Evolutionary conservation across 2,797 vertebrate species (phyloP).

Genomic region (Diceros bicornis): DNA sequence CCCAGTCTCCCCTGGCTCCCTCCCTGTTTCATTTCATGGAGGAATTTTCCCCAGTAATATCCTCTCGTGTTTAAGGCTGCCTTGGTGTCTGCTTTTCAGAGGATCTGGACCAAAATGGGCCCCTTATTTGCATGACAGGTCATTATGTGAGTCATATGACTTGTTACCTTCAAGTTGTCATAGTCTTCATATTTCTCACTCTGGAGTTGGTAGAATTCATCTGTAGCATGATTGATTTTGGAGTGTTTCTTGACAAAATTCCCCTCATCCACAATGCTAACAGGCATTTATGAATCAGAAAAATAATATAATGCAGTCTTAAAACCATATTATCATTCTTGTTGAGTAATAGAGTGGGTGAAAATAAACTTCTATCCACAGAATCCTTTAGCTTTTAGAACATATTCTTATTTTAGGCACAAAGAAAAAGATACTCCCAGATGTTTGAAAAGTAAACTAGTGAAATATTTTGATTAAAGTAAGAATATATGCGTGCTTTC

Average conservation of each 20-base stretch:
- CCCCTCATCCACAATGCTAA: neutral
- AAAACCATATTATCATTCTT: constrained; percentile 32
- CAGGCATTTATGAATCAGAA: constrained; percentile 53
- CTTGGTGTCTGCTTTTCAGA: neutral
- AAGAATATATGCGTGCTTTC: neutral
- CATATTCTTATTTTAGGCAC: constrained; percentile 41
- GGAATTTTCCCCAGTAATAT: neutral
- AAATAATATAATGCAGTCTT: neutral
- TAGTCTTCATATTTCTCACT: neutral
- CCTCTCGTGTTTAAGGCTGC: neutral
- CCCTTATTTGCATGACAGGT: neutral
- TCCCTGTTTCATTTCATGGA: neutral
- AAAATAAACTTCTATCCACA: constrained; percentile 56
- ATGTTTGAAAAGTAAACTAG: constrained; percentile 65
- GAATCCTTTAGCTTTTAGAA: constrained; percentile 24
- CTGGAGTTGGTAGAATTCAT: neutral
- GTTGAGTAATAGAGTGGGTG: neutral
- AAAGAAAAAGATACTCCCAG: neutral
- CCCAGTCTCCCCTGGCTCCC: neutral
- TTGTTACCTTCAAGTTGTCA: neutral
- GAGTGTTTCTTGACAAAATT: neutral
- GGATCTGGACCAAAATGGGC: neutral
- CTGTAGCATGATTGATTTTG: neutral
- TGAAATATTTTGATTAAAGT: constrained; percentile 52
- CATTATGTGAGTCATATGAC: neutral